Percentiles rank a stretch among this genome's conserved stretches.
phyloP scores from a whole-genome alignment of 1,140 invertebrate species.

The Eubasilissa regina region DNA sequence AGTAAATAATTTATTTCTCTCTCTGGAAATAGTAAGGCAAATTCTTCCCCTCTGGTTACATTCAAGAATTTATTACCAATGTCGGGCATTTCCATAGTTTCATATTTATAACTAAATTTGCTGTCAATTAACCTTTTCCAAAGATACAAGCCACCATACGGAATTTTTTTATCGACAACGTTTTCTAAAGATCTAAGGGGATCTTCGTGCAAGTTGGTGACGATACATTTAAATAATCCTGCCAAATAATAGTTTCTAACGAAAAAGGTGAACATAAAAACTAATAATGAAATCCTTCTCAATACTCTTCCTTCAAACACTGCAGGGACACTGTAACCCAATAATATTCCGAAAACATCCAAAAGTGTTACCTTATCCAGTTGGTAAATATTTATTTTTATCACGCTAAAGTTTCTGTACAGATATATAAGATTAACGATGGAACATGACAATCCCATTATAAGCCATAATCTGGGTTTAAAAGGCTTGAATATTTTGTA shows the following conservation, averaged over 20 bases:
- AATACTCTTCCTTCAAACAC: background rate
- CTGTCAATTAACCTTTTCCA: background rate
- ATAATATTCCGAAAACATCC: background rate
- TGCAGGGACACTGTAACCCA: background rate
- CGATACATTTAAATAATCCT: background rate
- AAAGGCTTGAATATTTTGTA: background rate
- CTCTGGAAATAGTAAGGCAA: background rate
- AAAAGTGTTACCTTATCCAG: background rate
- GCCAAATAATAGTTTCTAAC: background rate
- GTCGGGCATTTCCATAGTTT: background rate
- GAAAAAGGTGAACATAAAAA: background rate
- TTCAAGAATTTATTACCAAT: background rate
- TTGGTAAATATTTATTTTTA: background rate
- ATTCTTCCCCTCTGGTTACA: conserved; percentile 7
- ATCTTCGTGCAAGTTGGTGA: background rate
- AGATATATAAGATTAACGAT: background rate
- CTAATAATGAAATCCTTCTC: background rate
- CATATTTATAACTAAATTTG: background rate
- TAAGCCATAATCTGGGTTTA: background rate
- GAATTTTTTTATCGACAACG: conserved; percentile 4
- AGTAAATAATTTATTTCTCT: background rate
- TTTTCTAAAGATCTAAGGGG: background rate
- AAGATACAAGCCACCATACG: background rate
- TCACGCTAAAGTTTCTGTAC: background rate
- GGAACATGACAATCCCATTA: background rate